Conservation (phyloP, 2,113 vertebrate species). For the Myrmecophaga tridactyla region DNA sequence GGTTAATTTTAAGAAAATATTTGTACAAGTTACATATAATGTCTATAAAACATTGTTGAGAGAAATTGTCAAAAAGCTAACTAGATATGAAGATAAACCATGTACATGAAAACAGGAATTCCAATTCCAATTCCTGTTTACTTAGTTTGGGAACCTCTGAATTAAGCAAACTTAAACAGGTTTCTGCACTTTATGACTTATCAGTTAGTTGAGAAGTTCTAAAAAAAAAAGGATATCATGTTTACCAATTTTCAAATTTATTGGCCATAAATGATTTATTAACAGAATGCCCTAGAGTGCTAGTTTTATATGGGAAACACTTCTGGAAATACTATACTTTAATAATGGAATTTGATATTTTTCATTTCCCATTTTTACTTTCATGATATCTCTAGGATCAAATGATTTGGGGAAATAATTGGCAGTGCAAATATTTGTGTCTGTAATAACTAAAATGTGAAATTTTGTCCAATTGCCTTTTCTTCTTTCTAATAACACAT, state of each 20-base stretch:
- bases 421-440: background rate
- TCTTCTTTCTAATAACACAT: background rate
- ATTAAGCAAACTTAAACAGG: background rate
- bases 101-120: background rate
- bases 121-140: background rate
- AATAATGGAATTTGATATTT: background rate
- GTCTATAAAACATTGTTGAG: background rate
- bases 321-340: conserved; percentile 16
- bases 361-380: conserved; percentile 41
- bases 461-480: background rate
- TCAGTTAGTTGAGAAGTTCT: background rate
- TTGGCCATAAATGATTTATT: background rate
- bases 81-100: no score
- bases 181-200: background rate
- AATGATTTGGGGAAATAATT: conserved; percentile 44
- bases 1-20: background rate
- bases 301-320: background rate
- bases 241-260: background rate
- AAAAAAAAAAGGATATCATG: background rate
- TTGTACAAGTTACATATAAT: background rate
- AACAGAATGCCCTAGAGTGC: background rate
- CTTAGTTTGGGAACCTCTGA: background rate
- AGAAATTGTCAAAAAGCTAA: background rate
- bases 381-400: background rate
- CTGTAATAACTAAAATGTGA: conserved; percentile 23